A percentile compares a stretch with the other conserved stretches of the same genome.
These are phyloP conservation scores for Andrena flavipes DNA, from an alignment of 2,888 invertebrate species.

Conservation along the genomic window DNA sequence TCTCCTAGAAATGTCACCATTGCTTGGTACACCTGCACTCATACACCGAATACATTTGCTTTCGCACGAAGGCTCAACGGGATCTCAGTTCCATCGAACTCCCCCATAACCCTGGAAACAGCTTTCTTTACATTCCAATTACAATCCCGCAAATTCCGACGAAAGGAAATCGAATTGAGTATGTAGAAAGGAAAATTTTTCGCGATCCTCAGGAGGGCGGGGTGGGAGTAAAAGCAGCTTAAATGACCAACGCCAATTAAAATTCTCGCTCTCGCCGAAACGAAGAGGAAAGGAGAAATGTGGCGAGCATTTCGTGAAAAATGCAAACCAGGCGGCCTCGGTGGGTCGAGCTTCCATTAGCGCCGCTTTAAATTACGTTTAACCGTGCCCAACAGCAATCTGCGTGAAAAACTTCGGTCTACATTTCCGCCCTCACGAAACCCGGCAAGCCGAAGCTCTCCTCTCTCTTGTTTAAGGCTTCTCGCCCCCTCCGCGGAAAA, in stretches of 20 bases:
- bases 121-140: neutral
- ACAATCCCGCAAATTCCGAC: neutral
- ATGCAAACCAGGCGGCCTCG: neutral
- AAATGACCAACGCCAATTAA: constrained; percentile 5
- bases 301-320: constrained; percentile 4
- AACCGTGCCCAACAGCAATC: constrained; percentile 20
- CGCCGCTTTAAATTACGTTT: constrained; percentile 35
- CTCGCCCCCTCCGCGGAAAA: neutral
- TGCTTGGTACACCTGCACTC: too few species aligned
- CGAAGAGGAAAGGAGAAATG: neutral
- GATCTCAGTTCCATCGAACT: too few species aligned
- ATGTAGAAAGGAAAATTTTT: neutral
- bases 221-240: neutral
- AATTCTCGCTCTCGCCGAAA: neutral
- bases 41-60: too few species aligned
- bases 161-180: neutral
- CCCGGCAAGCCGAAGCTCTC: neutral
- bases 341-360: constrained; percentile 26
- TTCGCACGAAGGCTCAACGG: too few species aligned
- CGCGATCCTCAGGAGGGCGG: neutral
- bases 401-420: constrained; percentile 5
- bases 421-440: neutral
- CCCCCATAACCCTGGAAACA: too few species aligned
- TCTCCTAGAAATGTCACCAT: too few species aligned
- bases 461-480: constrained; percentile 2